These are phyloP conservation scores for Steinernema carpocapsae DNA, from an alignment of 2,888 invertebrate species.

Conservation along the genomic window DNA sequence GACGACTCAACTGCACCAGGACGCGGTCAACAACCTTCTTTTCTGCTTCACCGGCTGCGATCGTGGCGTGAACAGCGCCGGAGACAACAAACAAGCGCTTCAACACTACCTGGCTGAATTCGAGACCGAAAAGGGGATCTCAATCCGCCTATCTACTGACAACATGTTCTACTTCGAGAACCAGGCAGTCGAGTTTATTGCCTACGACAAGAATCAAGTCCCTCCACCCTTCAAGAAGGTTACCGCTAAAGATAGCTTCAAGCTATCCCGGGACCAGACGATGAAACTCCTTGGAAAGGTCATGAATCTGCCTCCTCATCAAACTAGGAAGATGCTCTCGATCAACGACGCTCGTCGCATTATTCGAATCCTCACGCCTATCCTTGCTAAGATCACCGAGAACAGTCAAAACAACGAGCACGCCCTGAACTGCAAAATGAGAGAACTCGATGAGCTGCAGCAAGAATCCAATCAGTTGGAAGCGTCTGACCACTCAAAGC, in stretches of 20 bases:
- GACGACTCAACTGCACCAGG: background rate
- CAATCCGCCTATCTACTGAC: background rate
- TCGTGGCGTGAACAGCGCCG: background rate
- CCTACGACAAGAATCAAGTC: background rate
- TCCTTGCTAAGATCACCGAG: background rate
- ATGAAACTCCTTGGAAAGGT: background rate
- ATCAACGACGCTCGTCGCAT: background rate
- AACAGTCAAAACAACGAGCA: background rate
- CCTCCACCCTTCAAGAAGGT: background rate
- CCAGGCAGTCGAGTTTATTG: background rate
- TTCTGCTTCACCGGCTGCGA: background rate
- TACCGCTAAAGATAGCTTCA: background rate
- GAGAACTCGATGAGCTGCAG: background rate
- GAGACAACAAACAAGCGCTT: background rate
- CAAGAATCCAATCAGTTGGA: background rate
- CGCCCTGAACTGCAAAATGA: background rate
- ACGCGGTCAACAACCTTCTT: background rate
- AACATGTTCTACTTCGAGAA: constrained; percentile 3
- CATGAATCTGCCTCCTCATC: background rate
- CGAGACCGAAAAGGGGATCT: background rate
- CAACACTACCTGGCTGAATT: background rate
- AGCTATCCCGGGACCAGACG: background rate
- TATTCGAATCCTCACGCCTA: background rate
- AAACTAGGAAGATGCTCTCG: background rate
- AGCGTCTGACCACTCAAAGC: background rate